Base-by-base conservation (phyloP, 1,140 invertebrate species). In the Monomorium pharaonis region DNA sequence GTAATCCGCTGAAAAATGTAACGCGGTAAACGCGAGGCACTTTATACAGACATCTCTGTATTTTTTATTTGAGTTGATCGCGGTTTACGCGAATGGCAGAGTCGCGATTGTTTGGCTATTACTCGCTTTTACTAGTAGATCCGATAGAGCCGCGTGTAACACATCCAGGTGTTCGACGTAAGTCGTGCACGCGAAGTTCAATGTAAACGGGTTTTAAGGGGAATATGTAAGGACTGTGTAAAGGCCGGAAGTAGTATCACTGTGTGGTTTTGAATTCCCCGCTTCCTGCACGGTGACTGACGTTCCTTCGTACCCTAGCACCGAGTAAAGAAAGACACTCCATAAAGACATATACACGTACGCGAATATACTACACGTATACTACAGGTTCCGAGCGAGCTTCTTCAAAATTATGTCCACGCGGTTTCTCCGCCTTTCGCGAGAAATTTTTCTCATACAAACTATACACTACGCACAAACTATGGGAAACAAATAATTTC, bases 261-360 rank as follows among this genome's bases (percentile, higher is more conserved):
- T 44, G 67, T 72, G 78, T 70, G 78, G 78, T 83, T 83, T 83
- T 83, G 65, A 67, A 83, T 74, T 83, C 78, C 54, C 78, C 27
- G 49, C 51, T 81, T 81, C 78, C 78, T 56, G 65, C 42, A 33
- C 30, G 27, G 12, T 37, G 21, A 16, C 44, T 54, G 63, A 70
- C 77, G 77, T 44, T 78, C 27, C 44, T 78, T 58, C 24, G 37
- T 56, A 56, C 30, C 24, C 24, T 10, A 12, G 24, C 37, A 16
- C 3, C 3, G 12, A 6, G 6, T 49, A 74, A 24, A 33, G 51
- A 14, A 74, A 83, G 67, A 47, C 49, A 49, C 42, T 30, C 16
- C 33, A 10, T 30, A 0, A 6, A 27, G 51, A 54, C 51, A 7
- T 10, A 16, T 7, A n/a, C 37, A n/a, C 33, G 33, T 5, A 5